Evolutionary conservation across 2,113 vertebrate species (phyloP).

Genomic region (Anguilla japonica): DNA sequence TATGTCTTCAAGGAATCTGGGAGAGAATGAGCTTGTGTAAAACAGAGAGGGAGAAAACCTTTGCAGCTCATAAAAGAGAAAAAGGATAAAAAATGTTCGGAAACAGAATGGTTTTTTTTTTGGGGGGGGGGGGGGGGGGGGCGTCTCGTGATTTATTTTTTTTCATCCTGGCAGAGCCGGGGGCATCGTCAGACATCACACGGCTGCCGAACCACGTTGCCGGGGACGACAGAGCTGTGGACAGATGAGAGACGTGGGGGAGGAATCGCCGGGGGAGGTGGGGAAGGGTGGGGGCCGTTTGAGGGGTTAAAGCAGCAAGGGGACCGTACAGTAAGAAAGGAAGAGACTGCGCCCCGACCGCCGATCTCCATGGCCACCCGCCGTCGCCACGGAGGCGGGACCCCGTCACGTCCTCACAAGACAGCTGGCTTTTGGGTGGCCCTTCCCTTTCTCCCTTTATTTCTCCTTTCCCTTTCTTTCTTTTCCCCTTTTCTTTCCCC

Average conservation of each 20-base stretch:
- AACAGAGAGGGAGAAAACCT: not conserved
- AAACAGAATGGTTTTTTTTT: too few species aligned
- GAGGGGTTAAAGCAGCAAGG: too few species aligned
- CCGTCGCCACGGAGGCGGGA: slow-evolving; percentile 51
- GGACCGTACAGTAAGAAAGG: not conserved
- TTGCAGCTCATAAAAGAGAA: too few species aligned
- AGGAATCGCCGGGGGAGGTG: not conserved
- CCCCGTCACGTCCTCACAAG: slow-evolving; percentile 47
- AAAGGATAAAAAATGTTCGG: too few species aligned
- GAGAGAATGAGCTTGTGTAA: not conserved
- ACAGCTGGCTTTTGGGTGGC: slow-evolving; percentile 66
- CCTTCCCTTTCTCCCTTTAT: slow-evolving; percentile 52
- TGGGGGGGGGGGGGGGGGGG: too few species aligned
- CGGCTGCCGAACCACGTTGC: not conserved
- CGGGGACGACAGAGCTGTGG: not conserved
- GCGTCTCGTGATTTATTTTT: too few species aligned
- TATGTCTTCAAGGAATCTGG: not conserved
- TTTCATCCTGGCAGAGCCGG: not conserved
- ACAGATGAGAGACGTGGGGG: not conserved
- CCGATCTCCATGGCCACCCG: not conserved
- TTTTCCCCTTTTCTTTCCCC: slow-evolving; percentile 32
- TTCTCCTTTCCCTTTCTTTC: slow-evolving; percentile 39
- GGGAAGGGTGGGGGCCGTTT: not conserved
- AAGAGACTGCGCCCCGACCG: not conserved
- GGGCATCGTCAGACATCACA: not conserved